phyloP scores from a whole-genome alignment of 2,797 vertebrate species.

The Macroramphosus scolopax region DNA sequence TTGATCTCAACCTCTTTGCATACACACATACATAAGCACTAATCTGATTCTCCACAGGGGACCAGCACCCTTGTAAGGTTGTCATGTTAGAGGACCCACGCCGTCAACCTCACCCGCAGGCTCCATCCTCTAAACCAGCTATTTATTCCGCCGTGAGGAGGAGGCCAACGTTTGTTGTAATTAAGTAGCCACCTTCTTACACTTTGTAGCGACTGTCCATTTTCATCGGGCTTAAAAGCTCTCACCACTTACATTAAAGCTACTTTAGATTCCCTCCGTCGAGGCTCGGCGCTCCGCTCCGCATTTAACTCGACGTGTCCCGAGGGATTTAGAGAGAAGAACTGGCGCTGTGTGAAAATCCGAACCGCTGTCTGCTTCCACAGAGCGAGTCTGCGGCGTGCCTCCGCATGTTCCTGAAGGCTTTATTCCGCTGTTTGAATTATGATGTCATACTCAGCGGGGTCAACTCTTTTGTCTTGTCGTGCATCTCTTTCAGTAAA shows the following conservation, averaged over 20 bases:
- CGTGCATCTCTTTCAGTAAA: too few species aligned
- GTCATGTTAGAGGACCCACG: slow-evolving; percentile 24
- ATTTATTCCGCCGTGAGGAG: slow-evolving; percentile 37
- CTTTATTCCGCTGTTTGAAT: too few species aligned
- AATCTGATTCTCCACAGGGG: slow-evolving; percentile 33
- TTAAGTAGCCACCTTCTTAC: slow-evolving; percentile 61
- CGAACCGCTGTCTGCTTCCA: slow-evolving; percentile 22
- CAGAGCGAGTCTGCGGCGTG: neutral
- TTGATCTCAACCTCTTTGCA: too few species aligned
- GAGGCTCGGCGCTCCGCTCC: slow-evolving; percentile 11
- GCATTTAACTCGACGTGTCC: slow-evolving; percentile 49
- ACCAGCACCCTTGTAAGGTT: slow-evolving; percentile 21
- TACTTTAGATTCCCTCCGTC: slow-evolving; percentile 40
- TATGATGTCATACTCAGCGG: too few species aligned
- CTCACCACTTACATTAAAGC: slow-evolving; percentile 56
- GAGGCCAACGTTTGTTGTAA: slow-evolving; percentile 41
- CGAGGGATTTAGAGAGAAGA: slow-evolving; percentile 35
- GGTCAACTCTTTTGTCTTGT: too few species aligned
- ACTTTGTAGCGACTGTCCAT: slow-evolving; percentile 46
- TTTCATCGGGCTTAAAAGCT: slow-evolving; percentile 63
- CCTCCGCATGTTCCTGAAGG: neutral
- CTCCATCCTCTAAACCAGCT: slow-evolving; percentile 36
- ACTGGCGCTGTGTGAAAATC: slow-evolving; percentile 27
- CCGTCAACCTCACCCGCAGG: slow-evolving; percentile 20
- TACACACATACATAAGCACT: slow-evolving; percentile 11